phyloP scores from a whole-genome alignment of 2,113 vertebrate genomes.

The Athene noctua region DNA sequence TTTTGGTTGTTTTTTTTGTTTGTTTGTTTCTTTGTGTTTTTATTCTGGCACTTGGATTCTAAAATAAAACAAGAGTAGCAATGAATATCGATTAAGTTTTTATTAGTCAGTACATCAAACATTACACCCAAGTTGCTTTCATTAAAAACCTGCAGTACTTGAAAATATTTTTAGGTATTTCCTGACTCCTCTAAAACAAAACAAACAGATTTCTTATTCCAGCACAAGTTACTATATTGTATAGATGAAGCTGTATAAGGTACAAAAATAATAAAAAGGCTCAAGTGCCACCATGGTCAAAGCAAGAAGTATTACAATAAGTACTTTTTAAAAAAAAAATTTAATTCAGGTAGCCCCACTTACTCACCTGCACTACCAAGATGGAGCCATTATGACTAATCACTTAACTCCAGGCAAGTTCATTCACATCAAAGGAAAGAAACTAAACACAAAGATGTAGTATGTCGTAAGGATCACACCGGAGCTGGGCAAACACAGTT shows the following conservation, averaged over 20 bases:
- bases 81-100: constrained; percentile 24
- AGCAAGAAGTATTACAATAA: background rate
- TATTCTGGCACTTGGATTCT: background rate
- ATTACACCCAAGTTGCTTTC: background rate
- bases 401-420: constrained; percentile 25
- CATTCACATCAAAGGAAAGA: constrained; percentile 46
- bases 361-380: background rate
- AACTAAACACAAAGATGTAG: background rate
- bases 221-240: background rate
- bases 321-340: background rate
- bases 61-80: background rate
- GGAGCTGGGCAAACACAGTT: background rate
- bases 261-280: background rate
- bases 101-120: background rate
- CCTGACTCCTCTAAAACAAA: background rate
- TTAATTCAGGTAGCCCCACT: background rate
- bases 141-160: background rate
- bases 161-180: background rate
- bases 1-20: background rate
- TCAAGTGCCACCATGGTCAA: background rate
- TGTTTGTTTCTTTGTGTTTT: no score
- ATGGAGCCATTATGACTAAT: constrained; percentile 33
- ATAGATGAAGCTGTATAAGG: background rate
- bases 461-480: background rate
- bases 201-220: background rate